A percentile compares a stretch with the other conserved stretches of the same genome.
phyloP scores from a whole-genome alignment of 2,797 vertebrate genomes.

The Acrossocheilus wenchowensis region DNA sequence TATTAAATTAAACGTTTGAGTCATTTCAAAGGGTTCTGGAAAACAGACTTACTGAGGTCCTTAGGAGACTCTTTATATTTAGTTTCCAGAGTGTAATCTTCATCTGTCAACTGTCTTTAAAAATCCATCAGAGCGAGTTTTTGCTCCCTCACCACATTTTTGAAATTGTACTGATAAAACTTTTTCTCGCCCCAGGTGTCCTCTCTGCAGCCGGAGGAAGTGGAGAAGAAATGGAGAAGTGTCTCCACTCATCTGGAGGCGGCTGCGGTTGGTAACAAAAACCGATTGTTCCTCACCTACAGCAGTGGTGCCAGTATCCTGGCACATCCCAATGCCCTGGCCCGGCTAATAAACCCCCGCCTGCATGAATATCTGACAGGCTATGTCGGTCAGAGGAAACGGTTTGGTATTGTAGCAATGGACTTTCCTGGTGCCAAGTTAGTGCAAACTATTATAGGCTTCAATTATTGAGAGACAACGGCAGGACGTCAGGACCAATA shows the following conservation, averaged over 20 bases:
- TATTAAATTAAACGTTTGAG: background rate
- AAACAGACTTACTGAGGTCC: slow-evolving; percentile 3
- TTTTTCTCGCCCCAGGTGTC: slow-evolving; percentile 72
- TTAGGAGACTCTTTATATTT: slow-evolving; percentile 1
- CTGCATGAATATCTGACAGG: slow-evolving; percentile 76
- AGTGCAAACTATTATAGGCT: slow-evolving; percentile 78
- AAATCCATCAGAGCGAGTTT: background rate
- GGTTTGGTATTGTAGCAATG: slow-evolving; percentile 83
- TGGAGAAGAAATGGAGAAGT: slow-evolving; percentile 80
- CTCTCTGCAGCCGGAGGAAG: slow-evolving; percentile 66
- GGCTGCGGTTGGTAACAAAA: slow-evolving; percentile 68
- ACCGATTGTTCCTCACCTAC: slow-evolving; percentile 81
- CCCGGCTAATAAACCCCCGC: slow-evolving; percentile 74
- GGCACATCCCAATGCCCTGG: slow-evolving; percentile 77
- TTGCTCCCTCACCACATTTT: background rate
- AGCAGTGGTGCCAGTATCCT: slow-evolving; percentile 82
- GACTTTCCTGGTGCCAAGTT: slow-evolving; percentile 82
- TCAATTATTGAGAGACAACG: slow-evolving; percentile 67
- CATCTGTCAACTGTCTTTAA: slow-evolving; percentile 28
- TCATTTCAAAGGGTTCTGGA: background rate
- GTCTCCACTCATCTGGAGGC: slow-evolving; percentile 76
- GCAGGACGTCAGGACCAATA: background rate
- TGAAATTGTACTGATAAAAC: background rate
- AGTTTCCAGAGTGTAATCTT: slow-evolving; percentile 9
- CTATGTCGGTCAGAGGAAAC: slow-evolving; percentile 61